Conservation (phyloP, 1,140 invertebrate species). For the Hypothenemus hampei region DNA sequence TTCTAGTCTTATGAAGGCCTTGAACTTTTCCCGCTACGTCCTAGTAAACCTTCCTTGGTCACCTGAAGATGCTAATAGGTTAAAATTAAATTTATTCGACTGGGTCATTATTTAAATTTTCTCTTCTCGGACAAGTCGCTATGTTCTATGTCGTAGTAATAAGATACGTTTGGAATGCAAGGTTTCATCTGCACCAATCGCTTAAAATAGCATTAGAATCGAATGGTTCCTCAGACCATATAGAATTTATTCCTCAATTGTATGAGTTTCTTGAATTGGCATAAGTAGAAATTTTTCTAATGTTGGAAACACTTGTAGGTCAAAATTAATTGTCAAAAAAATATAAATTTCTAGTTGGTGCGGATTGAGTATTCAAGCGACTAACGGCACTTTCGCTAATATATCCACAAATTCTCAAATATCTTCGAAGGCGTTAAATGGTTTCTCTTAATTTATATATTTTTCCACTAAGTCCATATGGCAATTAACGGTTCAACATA, state of each 20-base stretch:
- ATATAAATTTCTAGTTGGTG: too few species aligned
- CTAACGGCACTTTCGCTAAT: slow-evolving; percentile 14
- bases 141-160: slow-evolving; percentile 23
- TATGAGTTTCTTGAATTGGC: too few species aligned
- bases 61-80: too few species aligned
- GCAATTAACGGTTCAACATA: slow-evolving; percentile 9
- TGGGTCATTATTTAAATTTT: slow-evolving; percentile 36
- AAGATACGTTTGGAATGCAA: slow-evolving; percentile 1
- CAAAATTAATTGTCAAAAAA: too few species aligned
- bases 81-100: slow-evolving; percentile 35
- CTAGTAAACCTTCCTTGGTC: too few species aligned
- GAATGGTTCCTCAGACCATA: too few species aligned
- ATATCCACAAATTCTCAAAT: slow-evolving; percentile 13
- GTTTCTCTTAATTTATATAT: slow-evolving; percentile 15
- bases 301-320: too few species aligned
- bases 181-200: slow-evolving; percentile 1
- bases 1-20: slow-evolving; percentile 26
- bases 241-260: too few species aligned
- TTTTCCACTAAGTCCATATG: too few species aligned
- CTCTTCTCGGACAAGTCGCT: slow-evolving; percentile 16
- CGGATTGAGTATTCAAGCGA: background rate
- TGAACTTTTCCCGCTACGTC: too few species aligned
- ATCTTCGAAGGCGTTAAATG: slow-evolving; percentile 5
- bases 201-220: too few species aligned
- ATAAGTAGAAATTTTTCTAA: too few species aligned